These are phyloP conservation scores for Alfaro cultratus DNA, from an alignment of 2,797 vertebrate genomes.

Conservation along the genomic window DNA sequence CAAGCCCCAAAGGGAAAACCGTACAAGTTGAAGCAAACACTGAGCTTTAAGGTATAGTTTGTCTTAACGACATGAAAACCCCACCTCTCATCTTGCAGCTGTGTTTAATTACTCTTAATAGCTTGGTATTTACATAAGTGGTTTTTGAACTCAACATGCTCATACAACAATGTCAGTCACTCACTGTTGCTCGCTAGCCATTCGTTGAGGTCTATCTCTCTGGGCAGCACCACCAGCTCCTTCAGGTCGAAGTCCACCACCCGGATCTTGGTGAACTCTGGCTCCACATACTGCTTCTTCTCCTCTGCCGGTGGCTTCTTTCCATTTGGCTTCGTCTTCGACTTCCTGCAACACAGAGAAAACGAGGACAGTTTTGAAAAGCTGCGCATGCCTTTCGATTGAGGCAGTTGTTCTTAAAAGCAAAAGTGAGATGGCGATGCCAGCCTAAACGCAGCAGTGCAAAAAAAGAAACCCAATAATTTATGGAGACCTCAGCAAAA, in stretches of 20 bases:
- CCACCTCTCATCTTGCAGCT: background rate
- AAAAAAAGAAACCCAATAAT: background rate
- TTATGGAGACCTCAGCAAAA: background rate
- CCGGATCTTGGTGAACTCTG: conserved; percentile 92
- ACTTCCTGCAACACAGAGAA: conserved; percentile 85
- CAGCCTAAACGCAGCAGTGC: background rate
- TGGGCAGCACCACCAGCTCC: conserved; percentile 95
- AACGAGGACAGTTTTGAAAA: conserved; percentile 7
- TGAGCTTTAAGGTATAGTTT: background rate
- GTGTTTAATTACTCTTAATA: background rate
- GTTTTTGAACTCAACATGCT: background rate
- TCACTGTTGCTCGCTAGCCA: conserved; percentile 99
- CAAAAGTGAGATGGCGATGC: background rate
- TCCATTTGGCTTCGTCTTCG: conserved; percentile 98
- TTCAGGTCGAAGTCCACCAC: conserved; percentile 96
- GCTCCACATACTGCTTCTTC: conserved; percentile 96
- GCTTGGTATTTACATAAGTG: background rate
- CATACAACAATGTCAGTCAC: conserved; percentile 56
- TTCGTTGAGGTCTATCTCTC: conserved; percentile 98
- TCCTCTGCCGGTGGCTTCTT: conserved; percentile 94
- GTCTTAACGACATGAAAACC: background rate
- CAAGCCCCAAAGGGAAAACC: conserved; percentile 1
- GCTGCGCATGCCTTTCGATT: background rate
- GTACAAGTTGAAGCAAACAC: background rate
- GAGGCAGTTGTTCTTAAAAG: background rate